Conservation (phyloP, 2,797 vertebrate species). For the Leucoraja ocellata region DNA sequence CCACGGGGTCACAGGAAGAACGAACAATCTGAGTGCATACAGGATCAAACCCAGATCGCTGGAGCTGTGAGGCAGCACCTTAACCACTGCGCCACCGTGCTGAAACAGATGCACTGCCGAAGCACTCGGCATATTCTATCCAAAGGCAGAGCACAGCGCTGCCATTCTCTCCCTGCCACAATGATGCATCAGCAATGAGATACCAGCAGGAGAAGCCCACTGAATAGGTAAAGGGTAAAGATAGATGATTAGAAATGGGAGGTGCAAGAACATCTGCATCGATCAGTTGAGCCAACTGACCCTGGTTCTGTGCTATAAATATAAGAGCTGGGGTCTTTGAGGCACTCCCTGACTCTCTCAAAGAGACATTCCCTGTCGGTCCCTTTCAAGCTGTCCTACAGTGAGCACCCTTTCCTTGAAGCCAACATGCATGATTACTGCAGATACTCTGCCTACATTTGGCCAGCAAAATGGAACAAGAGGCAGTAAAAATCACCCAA, state of each 20-base stretch:
- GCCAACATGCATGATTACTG: neutral
- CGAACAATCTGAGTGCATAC: too few species aligned
- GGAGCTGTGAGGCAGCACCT: too few species aligned
- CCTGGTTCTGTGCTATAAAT: neutral
- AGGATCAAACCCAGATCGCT: too few species aligned
- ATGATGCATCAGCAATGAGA: neutral
- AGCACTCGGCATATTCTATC: neutral
- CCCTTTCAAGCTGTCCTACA: neutral
- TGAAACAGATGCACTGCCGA: neutral
- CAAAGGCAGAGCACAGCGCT: neutral
- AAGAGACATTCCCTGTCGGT: too few species aligned
- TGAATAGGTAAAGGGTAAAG: neutral
- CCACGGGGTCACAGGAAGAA: too few species aligned
- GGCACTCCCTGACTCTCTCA: neutral
- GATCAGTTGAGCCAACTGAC: neutral
- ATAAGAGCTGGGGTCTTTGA: neutral
- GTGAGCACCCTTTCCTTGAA: neutral
- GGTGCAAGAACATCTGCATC: neutral
- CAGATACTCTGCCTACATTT: neutral
- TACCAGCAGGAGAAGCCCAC: neutral
- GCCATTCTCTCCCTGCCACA: neutral
- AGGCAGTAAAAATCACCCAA: neutral
- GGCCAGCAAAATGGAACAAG: neutral
- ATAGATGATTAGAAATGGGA: neutral
- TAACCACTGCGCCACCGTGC: too few species aligned